Evolutionary conservation across 2,888 invertebrate species (phyloP), one percentile per base, ranked within the genome.

Genomic region (Hirtodrosophila alboralis): DNA sequence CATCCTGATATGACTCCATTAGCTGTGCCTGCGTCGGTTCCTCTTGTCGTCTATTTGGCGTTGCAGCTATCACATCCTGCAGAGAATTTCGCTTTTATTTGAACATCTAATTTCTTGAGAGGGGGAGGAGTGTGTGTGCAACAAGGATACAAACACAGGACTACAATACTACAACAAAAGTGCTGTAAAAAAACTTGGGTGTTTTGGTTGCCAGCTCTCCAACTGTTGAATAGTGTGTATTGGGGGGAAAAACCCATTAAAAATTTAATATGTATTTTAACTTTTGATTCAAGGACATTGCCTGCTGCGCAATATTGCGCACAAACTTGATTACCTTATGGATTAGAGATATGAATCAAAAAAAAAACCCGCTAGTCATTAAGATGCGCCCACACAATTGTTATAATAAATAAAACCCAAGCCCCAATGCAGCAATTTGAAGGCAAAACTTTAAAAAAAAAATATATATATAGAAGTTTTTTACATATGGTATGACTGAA

Each of bases 61-160:
- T 37, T 3, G 58, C 13, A 9, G 75, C 83, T 41, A 85, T 59
- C 52, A 79, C 72, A 62, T 81, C 86, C 86, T 81, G 76, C 51
- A 64, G 43, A 68, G 53, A 72, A 70, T 61, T 57, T 51, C 51
- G 73, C 57, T 57, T 67, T 45, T 67, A 67, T 66, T 60, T 34
- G 30, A 34, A 45, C 18, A 44, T 47, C 16, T n/a, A n/a, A n/a
- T 18, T 33, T 28, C 47, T 33, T 27, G 13, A 34, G 12, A 56
- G 36, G 28, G 34, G 13, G 30, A 12, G 52, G 36, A 28, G 34
- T 38, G 53, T 18, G 10, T 18, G 49, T 58, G 68, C 58, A 49
- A 47, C 43, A 56, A 60, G 31, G 51, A 37, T 47, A 61, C 57
- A 40, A 31, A 54, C 52, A 70, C 68, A 54, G 47, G 34, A 53